These are phyloP conservation scores for Noctua comes DNA, from an alignment of 2,888 invertebrate species.

Conservation along the genomic window DNA sequence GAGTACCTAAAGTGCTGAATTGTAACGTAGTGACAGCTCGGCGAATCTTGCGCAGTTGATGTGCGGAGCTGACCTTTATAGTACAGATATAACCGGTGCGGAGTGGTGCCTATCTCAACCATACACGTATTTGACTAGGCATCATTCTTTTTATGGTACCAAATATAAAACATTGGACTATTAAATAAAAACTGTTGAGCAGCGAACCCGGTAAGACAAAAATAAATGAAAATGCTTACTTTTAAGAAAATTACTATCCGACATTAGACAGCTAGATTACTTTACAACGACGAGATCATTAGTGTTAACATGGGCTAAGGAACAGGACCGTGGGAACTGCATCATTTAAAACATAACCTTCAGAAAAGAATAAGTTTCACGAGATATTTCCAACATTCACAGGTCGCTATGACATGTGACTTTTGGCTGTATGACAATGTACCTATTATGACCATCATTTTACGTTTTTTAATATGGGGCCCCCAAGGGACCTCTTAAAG, in stretches of 20 bases:
- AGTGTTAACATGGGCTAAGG: neutral
- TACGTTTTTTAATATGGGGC: neutral
- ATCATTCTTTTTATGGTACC: neutral
- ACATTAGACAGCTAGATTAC: neutral
- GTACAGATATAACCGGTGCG: slow-evolving; percentile 44
- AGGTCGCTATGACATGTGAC: neutral
- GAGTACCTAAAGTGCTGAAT: slow-evolving; percentile 33
- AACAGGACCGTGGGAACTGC: neutral
- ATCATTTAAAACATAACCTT: neutral
- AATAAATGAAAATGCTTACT: neutral
- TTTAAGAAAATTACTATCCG: neutral
- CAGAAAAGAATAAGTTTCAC: neutral
- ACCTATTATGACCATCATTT: neutral
- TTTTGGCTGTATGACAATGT: neutral
- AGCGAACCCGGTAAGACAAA: neutral
- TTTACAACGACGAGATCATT: neutral
- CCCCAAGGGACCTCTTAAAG: neutral
- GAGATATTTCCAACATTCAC: neutral
- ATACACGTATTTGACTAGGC: neutral
- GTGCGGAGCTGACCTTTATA: slow-evolving; percentile 29
- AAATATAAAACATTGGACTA: slow-evolving; percentile 5
- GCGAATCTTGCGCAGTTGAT: slow-evolving; percentile 30
- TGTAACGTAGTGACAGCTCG: slow-evolving; percentile 2
- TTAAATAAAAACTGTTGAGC: neutral
- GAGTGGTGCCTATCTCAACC: slow-evolving; percentile 21